phyloP scores from a whole-genome alignment of 2,888 invertebrate genomes.

The Melolontha melolontha region DNA sequence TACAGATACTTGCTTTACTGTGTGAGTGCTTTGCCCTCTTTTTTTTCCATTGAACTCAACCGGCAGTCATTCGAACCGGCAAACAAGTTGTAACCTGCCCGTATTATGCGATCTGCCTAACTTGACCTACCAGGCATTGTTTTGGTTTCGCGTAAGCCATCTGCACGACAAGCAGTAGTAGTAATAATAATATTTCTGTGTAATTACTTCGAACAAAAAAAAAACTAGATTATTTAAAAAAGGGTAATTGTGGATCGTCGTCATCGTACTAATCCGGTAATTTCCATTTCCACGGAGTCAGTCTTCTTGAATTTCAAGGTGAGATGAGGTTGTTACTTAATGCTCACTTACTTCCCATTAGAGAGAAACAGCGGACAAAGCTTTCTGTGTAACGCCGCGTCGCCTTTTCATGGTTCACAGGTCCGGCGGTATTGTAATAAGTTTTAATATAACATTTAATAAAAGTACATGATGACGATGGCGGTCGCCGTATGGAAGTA shows the following conservation, averaged over 20 bases:
- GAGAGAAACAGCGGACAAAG: slow-evolving; percentile 24
- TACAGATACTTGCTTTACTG: slow-evolving; percentile 1
- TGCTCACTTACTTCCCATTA: slow-evolving; percentile 28
- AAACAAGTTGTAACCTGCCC: slow-evolving; percentile 34
- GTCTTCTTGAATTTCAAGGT: slow-evolving; percentile 36
- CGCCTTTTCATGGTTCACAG: slow-evolving; percentile 26
- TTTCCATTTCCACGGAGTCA: slow-evolving; percentile 25
- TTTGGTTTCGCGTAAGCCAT: slow-evolving; percentile 19
- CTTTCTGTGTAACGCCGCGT: slow-evolving; percentile 23
- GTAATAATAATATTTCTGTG: not conserved
- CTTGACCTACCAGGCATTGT: slow-evolving; percentile 37
- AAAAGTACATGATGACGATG: no score
- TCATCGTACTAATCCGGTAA: slow-evolving; percentile 1
- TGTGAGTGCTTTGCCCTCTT: slow-evolving; percentile 33
- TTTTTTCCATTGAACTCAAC: slow-evolving; percentile 23
- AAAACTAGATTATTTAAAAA: not conserved
- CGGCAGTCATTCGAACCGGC: slow-evolving; percentile 13
- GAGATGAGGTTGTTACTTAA: slow-evolving; percentile 28
- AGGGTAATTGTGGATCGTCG: slow-evolving; percentile 9
- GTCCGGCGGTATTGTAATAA: slow-evolving; percentile 33
- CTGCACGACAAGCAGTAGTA: not conserved
- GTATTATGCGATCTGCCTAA: slow-evolving; percentile 14
- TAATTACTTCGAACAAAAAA: slow-evolving; percentile 11
- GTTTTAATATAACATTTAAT: no score
- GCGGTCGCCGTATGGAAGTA: no score